Conservation (phyloP, 2,797 vertebrate species). For the Acestrorhynchus altus region DNA sequence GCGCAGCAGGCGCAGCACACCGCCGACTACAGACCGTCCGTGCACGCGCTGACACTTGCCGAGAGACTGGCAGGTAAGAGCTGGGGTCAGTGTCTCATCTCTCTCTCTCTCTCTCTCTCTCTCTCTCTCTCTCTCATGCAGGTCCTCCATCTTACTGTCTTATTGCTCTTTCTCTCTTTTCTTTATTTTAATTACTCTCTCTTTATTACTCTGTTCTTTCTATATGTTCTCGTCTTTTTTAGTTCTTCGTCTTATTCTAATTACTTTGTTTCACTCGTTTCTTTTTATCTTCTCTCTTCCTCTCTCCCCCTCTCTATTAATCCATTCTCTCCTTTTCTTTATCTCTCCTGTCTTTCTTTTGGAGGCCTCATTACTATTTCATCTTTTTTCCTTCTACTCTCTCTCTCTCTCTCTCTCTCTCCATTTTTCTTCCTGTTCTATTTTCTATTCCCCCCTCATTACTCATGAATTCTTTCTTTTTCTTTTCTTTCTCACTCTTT, state of each 20-base stretch:
- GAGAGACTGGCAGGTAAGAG: slow-evolving; percentile 98
- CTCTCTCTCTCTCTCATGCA: neutral
- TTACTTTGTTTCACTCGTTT: too few species aligned
- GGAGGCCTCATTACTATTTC: neutral
- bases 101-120: neutral
- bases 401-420: neutral
- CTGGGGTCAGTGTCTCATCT: neutral
- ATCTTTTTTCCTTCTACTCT: neutral
- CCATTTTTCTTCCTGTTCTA: too few species aligned
- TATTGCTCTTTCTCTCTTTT: too few species aligned
- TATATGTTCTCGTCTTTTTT: too few species aligned
- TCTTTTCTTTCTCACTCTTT: too few species aligned
- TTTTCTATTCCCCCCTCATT: too few species aligned
- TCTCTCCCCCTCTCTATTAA: neutral
- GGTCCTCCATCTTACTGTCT: too few species aligned
- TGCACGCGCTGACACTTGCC: slow-evolving; percentile 94
- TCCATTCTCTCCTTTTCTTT: neutral
- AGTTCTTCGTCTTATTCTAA: too few species aligned
- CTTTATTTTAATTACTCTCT: too few species aligned
- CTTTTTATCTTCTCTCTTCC: too few species aligned
- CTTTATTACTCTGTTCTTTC: too few species aligned
- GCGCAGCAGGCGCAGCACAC: slow-evolving; percentile 95
- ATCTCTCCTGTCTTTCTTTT: neutral
- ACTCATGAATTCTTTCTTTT: too few species aligned
- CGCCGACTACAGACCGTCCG: slow-evolving; percentile 93